A percentile compares a stretch with the other conserved stretches of the same genome.
These are phyloP conservation scores for Mycteria americana DNA, from an alignment of 2,797 vertebrate species.

Conservation along the genomic window DNA sequence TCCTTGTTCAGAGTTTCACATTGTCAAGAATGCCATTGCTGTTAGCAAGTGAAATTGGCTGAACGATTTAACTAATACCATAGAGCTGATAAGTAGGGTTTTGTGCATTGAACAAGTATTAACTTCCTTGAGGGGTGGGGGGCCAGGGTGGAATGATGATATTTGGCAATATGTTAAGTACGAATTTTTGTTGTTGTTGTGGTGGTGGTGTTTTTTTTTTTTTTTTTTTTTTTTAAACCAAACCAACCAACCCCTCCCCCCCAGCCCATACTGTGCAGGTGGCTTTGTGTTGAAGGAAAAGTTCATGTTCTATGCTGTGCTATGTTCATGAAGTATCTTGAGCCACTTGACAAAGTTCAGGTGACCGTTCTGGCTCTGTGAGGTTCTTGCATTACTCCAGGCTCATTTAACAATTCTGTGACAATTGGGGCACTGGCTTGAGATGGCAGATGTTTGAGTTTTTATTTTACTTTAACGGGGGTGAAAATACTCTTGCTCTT, in stretches of 20 bases:
- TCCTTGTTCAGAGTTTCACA: constrained; percentile 63
- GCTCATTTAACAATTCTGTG: not conserved
- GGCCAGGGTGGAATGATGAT: not conserved
- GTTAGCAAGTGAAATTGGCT: constrained; percentile 44
- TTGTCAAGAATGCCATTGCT: constrained; percentile 74
- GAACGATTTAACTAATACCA: constrained; percentile 51
- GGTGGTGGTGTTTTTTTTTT: not conserved
- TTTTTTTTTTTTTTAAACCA: no score
- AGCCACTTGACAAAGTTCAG: not conserved
- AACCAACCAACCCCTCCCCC: no score
- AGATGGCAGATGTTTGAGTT: not conserved
- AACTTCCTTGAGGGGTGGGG: not conserved
- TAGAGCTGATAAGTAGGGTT: not conserved
- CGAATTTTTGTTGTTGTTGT: not conserved
- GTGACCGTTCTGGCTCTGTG: not conserved
- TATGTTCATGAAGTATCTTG: not conserved
- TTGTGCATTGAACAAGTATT: constrained; percentile 12
- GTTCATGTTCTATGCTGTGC: not conserved
- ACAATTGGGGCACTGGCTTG: not conserved
- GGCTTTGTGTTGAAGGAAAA: not conserved
- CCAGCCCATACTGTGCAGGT: not conserved
- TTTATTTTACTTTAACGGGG: not conserved
- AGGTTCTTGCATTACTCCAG: not conserved
- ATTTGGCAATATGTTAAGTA: not conserved
- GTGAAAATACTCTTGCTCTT: not conserved